Conservation (phyloP, 2,888 invertebrate species). For the Leucophora obtusa region DNA sequence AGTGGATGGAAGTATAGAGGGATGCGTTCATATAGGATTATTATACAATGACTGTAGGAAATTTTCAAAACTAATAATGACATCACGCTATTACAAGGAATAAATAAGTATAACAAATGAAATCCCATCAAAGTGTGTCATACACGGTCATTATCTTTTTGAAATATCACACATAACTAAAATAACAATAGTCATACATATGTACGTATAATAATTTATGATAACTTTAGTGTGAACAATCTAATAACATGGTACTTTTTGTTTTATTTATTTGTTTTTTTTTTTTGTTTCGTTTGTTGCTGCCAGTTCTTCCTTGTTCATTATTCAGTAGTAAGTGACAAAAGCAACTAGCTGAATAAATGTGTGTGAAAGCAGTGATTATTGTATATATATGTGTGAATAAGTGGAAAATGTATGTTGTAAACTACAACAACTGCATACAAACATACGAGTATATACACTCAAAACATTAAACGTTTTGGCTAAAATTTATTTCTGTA, state of each 20-base stretch:
- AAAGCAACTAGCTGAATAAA: too few relatives aligned
- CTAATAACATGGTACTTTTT: conserved; percentile 44
- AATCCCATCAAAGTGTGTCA: conserved; percentile 57
- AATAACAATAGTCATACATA: conserved; percentile 41
- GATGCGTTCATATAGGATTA: neutral
- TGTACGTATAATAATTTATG: conserved; percentile 36
- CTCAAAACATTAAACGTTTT: too few relatives aligned
- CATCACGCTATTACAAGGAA: conserved; percentile 50
- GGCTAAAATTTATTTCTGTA: too few relatives aligned
- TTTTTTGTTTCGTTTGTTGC: conserved; percentile 28
- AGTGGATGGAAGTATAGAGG: neutral
- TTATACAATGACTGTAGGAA: conserved; percentile 28
- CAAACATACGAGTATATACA: too few relatives aligned
- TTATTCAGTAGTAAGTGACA: too few relatives aligned
- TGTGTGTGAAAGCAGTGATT: too few relatives aligned
- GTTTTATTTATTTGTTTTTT: conserved; percentile 10
- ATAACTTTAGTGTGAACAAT: conserved; percentile 58
- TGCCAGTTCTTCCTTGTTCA: neutral
- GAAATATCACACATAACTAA: conserved; percentile 37
- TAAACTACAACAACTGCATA: too few relatives aligned
- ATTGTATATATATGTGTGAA: too few relatives aligned
- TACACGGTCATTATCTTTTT: conserved; percentile 53
- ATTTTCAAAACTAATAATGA: conserved; percentile 53
- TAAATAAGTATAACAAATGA: conserved; percentile 35
- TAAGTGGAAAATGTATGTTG: too few relatives aligned